Conservation (phyloP, 2,797 vertebrate genomes). For the Vipera latastei region DNA sequence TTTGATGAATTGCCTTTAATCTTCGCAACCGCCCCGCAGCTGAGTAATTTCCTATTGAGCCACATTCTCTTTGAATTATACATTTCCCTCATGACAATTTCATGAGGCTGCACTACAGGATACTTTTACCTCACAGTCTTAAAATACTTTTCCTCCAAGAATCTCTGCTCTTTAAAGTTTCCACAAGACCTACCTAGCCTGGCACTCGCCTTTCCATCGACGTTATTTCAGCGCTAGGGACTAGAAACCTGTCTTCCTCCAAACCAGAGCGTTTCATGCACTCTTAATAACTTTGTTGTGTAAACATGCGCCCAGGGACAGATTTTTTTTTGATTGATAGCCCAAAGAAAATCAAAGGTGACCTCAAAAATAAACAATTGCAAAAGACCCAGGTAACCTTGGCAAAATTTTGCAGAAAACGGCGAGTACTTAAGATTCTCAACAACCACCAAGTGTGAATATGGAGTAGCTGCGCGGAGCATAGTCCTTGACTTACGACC, state of each 20-base stretch:
- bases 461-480: not conserved
- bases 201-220: fast-evolving
- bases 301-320: not conserved
- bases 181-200: not conserved
- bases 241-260: not conserved
- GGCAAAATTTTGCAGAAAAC: not conserved
- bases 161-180: not conserved
- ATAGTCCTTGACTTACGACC: too few relatives aligned
- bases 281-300: too few relatives aligned
- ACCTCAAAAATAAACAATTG: not conserved
- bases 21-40: not conserved
- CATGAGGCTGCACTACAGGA: not conserved
- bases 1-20: not conserved
- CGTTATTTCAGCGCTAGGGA: not conserved
- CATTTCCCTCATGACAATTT: not conserved
- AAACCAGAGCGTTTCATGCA: not conserved
- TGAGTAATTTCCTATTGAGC: not conserved
- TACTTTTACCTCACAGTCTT: not conserved
- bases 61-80: not conserved
- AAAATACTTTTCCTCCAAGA: not conserved
- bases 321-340: not conserved
- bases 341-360: not conserved
- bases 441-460: not conserved
- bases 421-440: not conserved
- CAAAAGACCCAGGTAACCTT: too few relatives aligned